These are phyloP conservation scores for Psilopsiagon aymara DNA, from an alignment of 2,113 vertebrate genomes.

Conservation along the genomic window DNA sequence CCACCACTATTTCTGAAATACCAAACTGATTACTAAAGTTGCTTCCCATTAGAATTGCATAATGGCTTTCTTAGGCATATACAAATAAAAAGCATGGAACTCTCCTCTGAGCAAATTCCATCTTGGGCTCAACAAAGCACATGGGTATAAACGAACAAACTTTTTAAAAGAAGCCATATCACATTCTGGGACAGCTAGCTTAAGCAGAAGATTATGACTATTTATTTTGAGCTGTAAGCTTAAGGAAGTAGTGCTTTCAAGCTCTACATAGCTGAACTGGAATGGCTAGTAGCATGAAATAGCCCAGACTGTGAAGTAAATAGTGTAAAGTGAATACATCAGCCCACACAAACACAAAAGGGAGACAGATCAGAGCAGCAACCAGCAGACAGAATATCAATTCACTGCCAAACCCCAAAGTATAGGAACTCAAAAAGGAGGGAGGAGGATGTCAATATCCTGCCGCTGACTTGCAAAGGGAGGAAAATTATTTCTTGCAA, in stretches of 20 bases:
- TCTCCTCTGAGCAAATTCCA: background rate
- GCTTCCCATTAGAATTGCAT: background rate
- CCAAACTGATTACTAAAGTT: background rate
- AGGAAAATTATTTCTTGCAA: background rate
- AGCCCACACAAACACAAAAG: background rate
- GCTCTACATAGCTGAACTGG: background rate
- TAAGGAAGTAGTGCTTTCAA: background rate
- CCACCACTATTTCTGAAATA: background rate
- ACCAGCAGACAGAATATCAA: background rate
- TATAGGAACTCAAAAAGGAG: background rate
- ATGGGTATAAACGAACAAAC: rapidly evolving
- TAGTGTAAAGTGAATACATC: background rate
- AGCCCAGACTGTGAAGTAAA: background rate
- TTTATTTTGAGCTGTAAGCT: background rate
- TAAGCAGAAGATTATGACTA: background rate
- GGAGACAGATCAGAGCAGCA: background rate
- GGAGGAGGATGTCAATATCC: background rate
- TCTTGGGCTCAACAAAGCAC: background rate
- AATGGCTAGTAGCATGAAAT: background rate
- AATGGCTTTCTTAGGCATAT: rapidly evolving
- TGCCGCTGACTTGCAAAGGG: background rate
- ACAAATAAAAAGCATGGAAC: background rate
- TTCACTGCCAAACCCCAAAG: background rate
- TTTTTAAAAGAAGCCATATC: background rate
- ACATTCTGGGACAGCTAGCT: background rate